Evolutionary conservation across 2,113 vertebrate species (phyloP).

Genomic region (Callocephalon fimbriatum): DNA sequence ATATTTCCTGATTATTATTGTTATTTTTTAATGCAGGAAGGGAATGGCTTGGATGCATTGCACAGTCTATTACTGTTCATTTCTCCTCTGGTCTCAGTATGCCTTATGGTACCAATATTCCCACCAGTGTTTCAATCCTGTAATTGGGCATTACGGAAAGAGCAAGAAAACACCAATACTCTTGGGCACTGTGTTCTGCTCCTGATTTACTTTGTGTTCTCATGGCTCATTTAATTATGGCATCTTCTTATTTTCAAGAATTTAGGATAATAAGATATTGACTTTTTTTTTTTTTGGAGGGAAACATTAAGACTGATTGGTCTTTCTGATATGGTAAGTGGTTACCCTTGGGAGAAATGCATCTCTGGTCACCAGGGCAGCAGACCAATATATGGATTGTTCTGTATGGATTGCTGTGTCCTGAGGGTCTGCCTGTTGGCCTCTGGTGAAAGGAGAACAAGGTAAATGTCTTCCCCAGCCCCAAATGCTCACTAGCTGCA

Average conservation of each 20-base stretch:
- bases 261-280: conserved; percentile 8
- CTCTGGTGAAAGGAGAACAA: neutral
- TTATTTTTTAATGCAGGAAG: neutral
- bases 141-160: neutral
- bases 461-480: neutral
- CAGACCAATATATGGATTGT: neutral
- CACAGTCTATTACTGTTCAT: neutral
- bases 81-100: neutral
- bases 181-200: neutral
- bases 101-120: neutral
- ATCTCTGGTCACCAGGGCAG: conserved; percentile 10
- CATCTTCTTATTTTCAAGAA: conserved; percentile 1
- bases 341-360: neutral
- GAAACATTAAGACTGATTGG: conserved; percentile 9
- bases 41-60: neutral
- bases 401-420: neutral
- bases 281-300: neutral
- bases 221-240: neutral
- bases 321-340: neutral
- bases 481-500: neutral
- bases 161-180: neutral
- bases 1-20: neutral
- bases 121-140: neutral
- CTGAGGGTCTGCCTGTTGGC: neutral
- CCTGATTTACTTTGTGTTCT: neutral